Base-by-base conservation (phyloP, 2,113 vertebrate genomes). In the Alligator sinensis region DNA sequence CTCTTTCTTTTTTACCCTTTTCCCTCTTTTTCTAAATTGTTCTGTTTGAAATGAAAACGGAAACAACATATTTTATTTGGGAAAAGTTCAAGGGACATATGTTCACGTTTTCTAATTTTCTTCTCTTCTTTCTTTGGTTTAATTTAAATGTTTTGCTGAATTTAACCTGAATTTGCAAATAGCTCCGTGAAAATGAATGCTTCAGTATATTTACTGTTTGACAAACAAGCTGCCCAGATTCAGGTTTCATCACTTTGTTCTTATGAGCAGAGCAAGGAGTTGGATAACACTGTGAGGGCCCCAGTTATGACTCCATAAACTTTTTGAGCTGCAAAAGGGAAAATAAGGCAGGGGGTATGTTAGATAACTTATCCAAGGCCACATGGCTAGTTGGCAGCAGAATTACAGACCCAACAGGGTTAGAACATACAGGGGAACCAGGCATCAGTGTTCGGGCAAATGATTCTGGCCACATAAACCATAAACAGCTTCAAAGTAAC, bases 291-390 rank as follows among this genome's bases (percentile, higher is more conserved):
- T 30, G 66, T 68, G 63, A 0, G 78, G 83, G 90, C 62, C 10
- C 19, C 30, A 91, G 66, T 62, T 78, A 47, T 47, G 47, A 47
- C 47, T 47, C 47, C 47, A 47, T 47, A 47, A 47, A 47, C 83
- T 84, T 80, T 91, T 74, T 0, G 9, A 92, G 81, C 64, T 6
- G 66, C 76, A 66, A 68, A 72, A 89, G 86, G 90, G 84, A 78
- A 86, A 77, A 9, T 0, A 24, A 96, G 90, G 95, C 82, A 66
- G n/a, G 15, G 95, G 95, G 92, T 94, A 94, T 94, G 92, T 90
- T 85, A 91, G 90, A 5, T 89, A 87, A 88, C 38, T 90, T 4
- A 84, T 91, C 90, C 0, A 5, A 89, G 88, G 96, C 90, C 93
- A 90, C 57, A 34, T 11, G 90, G 91, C 8, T 2, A 74, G 70